Evolutionary conservation across 2,797 vertebrate genomes (phyloP).

Genomic region (Epinephelus awoara): DNA sequence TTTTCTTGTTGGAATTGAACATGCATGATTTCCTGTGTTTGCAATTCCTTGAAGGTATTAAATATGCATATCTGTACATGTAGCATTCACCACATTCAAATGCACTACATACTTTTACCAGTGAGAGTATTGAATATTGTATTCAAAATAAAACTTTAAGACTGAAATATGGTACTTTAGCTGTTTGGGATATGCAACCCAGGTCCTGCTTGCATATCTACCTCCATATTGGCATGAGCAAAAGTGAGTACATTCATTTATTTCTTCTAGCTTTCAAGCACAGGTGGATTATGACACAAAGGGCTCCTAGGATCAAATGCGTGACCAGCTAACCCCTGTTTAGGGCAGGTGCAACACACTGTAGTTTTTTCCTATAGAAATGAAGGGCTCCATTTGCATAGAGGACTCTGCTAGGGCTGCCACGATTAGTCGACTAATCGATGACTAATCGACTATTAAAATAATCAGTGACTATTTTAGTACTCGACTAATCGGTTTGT

Average conservation of each 20-base stretch:
- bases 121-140: not conserved
- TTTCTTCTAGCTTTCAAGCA: not conserved
- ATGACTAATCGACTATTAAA: no score
- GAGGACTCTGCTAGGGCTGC: no score
- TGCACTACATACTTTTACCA: not conserved
- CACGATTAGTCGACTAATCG: no score
- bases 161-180: not conserved
- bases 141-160: slow-evolving; percentile 2
- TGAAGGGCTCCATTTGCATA: no score
- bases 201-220: slow-evolving; percentile 7
- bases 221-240: not conserved
- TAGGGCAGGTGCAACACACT: no score
- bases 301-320: no score
- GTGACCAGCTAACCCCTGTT: no score
- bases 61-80: not conserved
- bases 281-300: no score
- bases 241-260: not conserved
- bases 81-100: not conserved
- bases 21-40: not conserved
- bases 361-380: no score
- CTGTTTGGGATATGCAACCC: not conserved
- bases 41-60: not conserved
- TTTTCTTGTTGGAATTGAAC: not conserved
- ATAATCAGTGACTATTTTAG: no score
- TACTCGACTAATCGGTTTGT: no score